phyloP scores from a whole-genome alignment of 2,888 invertebrate genomes.

The Orchesella flavescens region DNA sequence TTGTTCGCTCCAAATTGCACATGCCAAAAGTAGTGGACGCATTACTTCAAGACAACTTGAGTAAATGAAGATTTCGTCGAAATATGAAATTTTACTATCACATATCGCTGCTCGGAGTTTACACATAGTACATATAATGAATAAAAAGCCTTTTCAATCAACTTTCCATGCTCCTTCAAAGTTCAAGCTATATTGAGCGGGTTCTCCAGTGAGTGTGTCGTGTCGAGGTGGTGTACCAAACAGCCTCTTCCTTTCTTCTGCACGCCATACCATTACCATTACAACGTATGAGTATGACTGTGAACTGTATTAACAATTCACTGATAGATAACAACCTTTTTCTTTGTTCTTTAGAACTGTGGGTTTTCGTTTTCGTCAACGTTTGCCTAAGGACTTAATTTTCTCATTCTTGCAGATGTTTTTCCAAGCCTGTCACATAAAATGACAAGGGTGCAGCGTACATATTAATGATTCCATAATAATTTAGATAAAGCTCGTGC shows the following conservation, averaged over 20 bases:
- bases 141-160: neutral
- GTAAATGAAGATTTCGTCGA: slow-evolving; percentile 1
- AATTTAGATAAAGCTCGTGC: slow-evolving; percentile 21
- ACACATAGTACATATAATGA: neutral
- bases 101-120: neutral
- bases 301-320: too few species aligned
- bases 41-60: neutral
- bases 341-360: neutral
- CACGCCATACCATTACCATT: neutral
- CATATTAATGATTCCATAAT: slow-evolving; percentile 21
- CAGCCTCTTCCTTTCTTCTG: neutral
- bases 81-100: neutral
- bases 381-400: slow-evolving; percentile 30
- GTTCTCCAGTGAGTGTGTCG: too few species aligned
- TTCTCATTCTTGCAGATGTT: slow-evolving; percentile 10
- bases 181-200: too few species aligned
- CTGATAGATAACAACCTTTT: neutral
- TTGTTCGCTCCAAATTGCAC: slow-evolving; percentile 21
- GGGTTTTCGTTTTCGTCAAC: neutral
- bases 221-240: neutral
- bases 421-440: slow-evolving; percentile 35
- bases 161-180: neutral
- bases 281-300: too few species aligned
- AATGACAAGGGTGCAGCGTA: slow-evolving; percentile 38
- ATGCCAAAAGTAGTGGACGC: slow-evolving; percentile 2